Evolutionary conservation across 2,888 invertebrate species (phyloP), one percentile per base, ranked within the genome.

Genomic region (Patella ulyssiponensis): DNA sequence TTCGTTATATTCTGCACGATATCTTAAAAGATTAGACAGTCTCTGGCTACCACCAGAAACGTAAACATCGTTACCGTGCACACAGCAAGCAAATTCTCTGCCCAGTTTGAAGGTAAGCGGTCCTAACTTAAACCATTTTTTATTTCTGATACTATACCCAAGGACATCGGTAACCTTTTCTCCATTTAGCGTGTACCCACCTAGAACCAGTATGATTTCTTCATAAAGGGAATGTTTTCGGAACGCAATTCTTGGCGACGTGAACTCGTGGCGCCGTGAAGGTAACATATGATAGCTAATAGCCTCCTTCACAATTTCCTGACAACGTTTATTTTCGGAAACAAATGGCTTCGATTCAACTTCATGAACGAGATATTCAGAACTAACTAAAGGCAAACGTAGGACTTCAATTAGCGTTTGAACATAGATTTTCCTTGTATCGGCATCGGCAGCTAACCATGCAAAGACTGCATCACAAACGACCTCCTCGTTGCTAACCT

Each of bases 401-500:
- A 89, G 81, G 54, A 86, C 81, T 69, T 85, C 84, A 53, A 88
- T 84, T 23, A 88, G 78, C 20, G 83, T 79, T 33, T 84, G 79
- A 23, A 95, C 92, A 87, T 93, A 92, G 54, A 90, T 89, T 84
- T 92, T 93, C n/a, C 86, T 76, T 4, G 44, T 76, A 44, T 93
- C 90, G 79, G 94, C 93, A 83, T 93, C 93, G 86, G 94, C 94
- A 23, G 95, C 92, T 14, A 86, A 84, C 96, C 96, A 96, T 73
- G 93, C 93, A 89, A 94, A 94, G 27, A 95, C 93, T 4, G 95
- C 95, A 89, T 95, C 94, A 90, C 95, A 95, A 58, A 95, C 95
- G 74, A 94, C 93, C 91, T 95, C 96, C 90, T 97, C 97, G 87
- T 95, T 96, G 86, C 96, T 95, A 0, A 96, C 96, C 90, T 97